phyloP scores from a whole-genome alignment of 2,797 vertebrate species.

The Arremon aurantiirostris region DNA sequence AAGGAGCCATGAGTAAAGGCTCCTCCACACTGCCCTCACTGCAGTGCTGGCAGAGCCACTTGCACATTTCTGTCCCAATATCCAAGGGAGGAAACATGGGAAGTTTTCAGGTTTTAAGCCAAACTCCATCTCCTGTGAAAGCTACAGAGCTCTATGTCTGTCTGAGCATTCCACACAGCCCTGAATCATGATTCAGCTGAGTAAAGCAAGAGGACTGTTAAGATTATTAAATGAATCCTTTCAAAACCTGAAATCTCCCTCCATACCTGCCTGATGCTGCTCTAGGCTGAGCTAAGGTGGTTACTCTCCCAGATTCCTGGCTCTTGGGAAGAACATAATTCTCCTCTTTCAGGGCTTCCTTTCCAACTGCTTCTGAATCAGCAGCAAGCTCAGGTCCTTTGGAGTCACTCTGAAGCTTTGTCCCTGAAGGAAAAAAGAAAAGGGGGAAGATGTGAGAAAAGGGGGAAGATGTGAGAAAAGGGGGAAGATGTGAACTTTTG shows the following conservation, averaged over 20 bases:
- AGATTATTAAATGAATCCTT: background rate
- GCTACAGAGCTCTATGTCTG: fast-evolving
- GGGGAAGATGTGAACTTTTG: background rate
- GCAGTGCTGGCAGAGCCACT: too few species aligned
- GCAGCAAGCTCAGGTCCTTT: slow-evolving; percentile 4
- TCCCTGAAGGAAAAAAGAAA: slow-evolving; percentile 42
- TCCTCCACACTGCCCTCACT: background rate
- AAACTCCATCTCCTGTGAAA: background rate
- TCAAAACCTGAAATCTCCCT: background rate
- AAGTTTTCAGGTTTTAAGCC: background rate
- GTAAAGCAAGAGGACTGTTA: background rate
- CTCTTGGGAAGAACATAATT: background rate
- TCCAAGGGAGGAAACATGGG: background rate
- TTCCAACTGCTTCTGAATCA: slow-evolving; percentile 33
- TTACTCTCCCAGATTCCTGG: background rate
- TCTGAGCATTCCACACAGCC: background rate
- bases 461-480: background rate
- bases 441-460: background rate
- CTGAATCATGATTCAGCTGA: background rate
- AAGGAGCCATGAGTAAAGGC: background rate
- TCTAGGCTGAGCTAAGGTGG: background rate
- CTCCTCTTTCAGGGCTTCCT: background rate
- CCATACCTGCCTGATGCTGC: slow-evolving; percentile 17
- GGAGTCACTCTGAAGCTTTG: background rate
- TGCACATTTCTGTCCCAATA: background rate